A percentile compares a stretch with the other conserved stretches of the same genome.
Evolutionary conservation across 2,888 invertebrate species (phyloP).

Genomic region (Himalopsyche japonica): DNA sequence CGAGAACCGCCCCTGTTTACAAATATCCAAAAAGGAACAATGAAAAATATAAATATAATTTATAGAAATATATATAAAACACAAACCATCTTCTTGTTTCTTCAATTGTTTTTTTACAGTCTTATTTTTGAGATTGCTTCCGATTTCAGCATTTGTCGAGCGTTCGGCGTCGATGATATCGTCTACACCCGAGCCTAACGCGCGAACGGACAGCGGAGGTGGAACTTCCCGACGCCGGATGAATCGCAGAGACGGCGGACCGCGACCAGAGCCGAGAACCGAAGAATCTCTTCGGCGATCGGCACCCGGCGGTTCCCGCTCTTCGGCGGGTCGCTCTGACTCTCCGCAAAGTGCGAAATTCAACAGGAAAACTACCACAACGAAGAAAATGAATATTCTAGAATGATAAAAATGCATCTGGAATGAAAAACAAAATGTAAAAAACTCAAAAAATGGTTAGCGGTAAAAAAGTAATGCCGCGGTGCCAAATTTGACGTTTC

Average conservation of each 20-base stretch:
- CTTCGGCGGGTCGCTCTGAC: neutral
- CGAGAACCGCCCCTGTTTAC: too few species aligned
- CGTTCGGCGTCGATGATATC: neutral
- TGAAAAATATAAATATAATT: too few species aligned
- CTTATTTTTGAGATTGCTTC: neutral
- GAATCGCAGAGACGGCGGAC: neutral
- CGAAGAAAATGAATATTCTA: neutral
- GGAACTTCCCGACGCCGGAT: neutral
- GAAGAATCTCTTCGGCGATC: neutral
- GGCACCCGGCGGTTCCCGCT: neutral
- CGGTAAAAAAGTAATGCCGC: neutral
- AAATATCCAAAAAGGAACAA: too few species aligned
- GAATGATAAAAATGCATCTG: slow-evolving; percentile 6
- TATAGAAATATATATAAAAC: too few species aligned
- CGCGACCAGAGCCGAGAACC: neutral
- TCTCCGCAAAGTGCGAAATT: neutral
- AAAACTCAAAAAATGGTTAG: neutral
- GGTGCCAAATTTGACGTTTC: slow-evolving; percentile 14
- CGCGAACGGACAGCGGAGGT: neutral
- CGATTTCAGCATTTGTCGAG: neutral
- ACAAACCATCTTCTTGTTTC: neutral
- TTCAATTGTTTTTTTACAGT: slow-evolving; percentile 9
- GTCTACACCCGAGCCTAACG: neutral
- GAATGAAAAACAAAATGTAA: neutral
- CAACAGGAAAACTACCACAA: neutral